These are phyloP conservation scores for Leuciscus idus DNA, from an alignment of 2,113 vertebrate species.

Conservation along the genomic window DNA sequence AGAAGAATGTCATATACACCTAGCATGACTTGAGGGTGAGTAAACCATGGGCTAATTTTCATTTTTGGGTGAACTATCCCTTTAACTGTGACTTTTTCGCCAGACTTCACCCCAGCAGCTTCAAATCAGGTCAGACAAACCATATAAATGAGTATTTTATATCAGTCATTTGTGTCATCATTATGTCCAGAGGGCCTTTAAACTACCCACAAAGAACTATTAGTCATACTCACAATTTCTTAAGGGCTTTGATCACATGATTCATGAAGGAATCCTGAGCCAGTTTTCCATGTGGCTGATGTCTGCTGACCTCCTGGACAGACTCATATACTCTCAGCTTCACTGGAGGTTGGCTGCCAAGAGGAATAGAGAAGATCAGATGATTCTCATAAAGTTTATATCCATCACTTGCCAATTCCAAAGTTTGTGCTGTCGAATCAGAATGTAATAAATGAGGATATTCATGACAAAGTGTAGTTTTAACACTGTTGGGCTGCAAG, in stretches of 20 bases:
- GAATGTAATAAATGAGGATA: background rate
- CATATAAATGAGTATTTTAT: background rate
- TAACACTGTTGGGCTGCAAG: background rate
- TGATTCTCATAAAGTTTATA: background rate
- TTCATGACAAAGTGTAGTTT: background rate
- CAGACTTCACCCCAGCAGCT: background rate
- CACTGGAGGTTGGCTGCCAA: slow-evolving; percentile 14
- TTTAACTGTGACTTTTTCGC: background rate
- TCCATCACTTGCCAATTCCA: background rate
- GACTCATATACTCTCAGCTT: background rate
- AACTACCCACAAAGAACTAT: background rate
- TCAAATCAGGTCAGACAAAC: background rate
- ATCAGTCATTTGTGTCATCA: slow-evolving; percentile 21
- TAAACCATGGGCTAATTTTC: too few relatives aligned
- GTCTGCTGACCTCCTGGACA: background rate
- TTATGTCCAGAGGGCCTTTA: background rate
- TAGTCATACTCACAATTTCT: slow-evolving; percentile 42
- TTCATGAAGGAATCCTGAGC: slow-evolving; percentile 19
- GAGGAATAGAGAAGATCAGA: background rate
- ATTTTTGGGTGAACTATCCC: too few relatives aligned
- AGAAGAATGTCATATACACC: too few relatives aligned
- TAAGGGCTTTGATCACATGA: slow-evolving; percentile 50
- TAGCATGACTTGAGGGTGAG: too few relatives aligned
- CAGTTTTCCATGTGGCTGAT: slow-evolving; percentile 12
- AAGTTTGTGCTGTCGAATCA: background rate